Percentiles rank a stretch among this genome's conserved stretches.
Conservation (phyloP, 2,888 invertebrate species). For the Epinotia bilunana region DNA sequence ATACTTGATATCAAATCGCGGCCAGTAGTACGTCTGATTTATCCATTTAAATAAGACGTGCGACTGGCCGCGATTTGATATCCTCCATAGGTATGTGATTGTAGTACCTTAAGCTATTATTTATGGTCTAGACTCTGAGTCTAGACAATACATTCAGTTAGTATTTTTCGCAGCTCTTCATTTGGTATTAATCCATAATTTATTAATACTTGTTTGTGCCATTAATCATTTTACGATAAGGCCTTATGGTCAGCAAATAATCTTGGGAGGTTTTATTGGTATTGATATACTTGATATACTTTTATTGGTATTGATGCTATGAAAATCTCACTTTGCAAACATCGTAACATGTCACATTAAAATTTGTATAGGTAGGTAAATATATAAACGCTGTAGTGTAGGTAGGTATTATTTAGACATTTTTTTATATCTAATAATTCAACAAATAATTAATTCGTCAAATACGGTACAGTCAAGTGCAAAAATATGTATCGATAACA, state of each 20-base stretch:
- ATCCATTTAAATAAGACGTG: too few relatives aligned
- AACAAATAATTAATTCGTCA: too few relatives aligned
- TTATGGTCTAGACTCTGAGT: neutral
- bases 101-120: neutral
- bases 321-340: constrained; percentile 22
- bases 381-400: neutral
- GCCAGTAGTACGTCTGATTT: neutral
- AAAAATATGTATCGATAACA: too few relatives aligned
- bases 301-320: constrained; percentile 39
- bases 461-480: too few relatives aligned
- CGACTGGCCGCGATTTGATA: too few relatives aligned
- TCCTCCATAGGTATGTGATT: neutral
- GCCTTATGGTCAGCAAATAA: constrained; percentile 40
- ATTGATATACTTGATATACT: too few relatives aligned
- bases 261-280: constrained; percentile 34
- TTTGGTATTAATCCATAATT: constrained; percentile 14
- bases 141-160: neutral
- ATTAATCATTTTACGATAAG: constrained; percentile 37
- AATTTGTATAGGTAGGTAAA: neutral
- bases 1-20: neutral
- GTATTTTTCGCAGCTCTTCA: neutral
- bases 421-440: too few relatives aligned
- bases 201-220: constrained; percentile 34
- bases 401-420: too few relatives aligned
- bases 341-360: constrained; percentile 8